Conservation (phyloP, 2,888 invertebrate species). For the Nasonovia ribisnigri region DNA sequence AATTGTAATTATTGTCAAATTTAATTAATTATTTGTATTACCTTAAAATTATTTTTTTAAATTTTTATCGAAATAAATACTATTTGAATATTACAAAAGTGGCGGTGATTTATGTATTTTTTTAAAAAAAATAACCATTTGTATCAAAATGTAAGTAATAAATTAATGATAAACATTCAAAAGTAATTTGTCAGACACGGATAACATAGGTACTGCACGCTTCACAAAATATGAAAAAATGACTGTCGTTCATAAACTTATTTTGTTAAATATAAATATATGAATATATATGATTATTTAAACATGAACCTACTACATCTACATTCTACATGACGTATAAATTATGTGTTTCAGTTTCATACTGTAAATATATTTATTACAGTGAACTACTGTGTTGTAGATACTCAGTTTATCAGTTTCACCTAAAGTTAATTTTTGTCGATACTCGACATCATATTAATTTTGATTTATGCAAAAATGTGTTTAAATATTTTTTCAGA, state of each 20-base stretch:
- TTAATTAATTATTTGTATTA: neutral
- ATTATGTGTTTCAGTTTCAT: neutral
- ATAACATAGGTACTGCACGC: neutral
- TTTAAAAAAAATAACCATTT: neutral
- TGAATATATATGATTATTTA: neutral
- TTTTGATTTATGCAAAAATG: neutral
- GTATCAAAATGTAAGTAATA: neutral
- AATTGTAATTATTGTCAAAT: neutral
- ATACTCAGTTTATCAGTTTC: neutral
- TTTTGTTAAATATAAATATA: neutral
- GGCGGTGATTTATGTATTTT: neutral
- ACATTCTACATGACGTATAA: too few relatives aligned
- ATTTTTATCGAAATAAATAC: neutral
- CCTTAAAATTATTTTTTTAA: neutral
- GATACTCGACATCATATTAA: neutral
- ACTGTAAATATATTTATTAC: neutral
- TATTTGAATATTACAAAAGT: neutral
- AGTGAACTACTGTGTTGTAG: neutral
- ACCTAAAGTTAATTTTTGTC: neutral
- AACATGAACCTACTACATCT: neutral
- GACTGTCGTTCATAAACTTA: neutral
- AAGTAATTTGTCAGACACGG: neutral
- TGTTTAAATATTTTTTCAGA: neutral
- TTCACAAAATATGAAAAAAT: neutral
- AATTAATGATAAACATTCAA: neutral